These are phyloP conservation scores for Sorex fumeus DNA, from an alignment of 2,113 vertebrate genomes.

Conservation along the genomic window DNA sequence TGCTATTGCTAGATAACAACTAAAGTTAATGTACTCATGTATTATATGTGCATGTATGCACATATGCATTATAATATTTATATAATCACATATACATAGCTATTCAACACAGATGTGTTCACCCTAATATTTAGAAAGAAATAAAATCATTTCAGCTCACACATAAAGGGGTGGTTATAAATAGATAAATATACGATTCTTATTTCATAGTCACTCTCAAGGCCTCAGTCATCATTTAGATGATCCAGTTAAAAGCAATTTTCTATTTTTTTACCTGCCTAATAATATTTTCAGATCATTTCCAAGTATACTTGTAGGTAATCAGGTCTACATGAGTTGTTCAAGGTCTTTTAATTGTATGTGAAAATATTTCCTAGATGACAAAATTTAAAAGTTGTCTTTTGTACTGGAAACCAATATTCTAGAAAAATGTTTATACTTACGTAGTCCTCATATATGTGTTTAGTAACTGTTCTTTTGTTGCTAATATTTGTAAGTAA, in stretches of 20 bases:
- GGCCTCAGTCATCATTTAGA: background rate
- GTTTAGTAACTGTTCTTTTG: background rate
- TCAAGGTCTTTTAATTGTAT: background rate
- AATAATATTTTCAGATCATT: background rate
- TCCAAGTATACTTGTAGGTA: background rate
- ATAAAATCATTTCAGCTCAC: background rate
- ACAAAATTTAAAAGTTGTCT: background rate
- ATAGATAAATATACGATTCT: background rate
- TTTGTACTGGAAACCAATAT: background rate
- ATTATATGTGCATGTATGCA: background rate
- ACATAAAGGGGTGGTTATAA: slow-evolving; percentile 4
- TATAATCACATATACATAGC: background rate
- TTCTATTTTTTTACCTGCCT: background rate
- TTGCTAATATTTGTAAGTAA: slow-evolving; percentile 3
- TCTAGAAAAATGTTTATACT: background rate
- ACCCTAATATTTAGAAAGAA: slow-evolving; percentile 44
- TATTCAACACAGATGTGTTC: background rate
- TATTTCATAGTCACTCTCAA: background rate
- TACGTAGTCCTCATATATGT: background rate
- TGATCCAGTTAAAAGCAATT: background rate
- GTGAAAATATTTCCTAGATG: background rate
- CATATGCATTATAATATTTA: slow-evolving; percentile 1
- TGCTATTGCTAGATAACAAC: slow-evolving; percentile 36
- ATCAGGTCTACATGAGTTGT: background rate
- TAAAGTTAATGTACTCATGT: background rate